Evolutionary conservation across 2,888 invertebrate genomes (phyloP).

Genomic region (Agrilus mali): DNA sequence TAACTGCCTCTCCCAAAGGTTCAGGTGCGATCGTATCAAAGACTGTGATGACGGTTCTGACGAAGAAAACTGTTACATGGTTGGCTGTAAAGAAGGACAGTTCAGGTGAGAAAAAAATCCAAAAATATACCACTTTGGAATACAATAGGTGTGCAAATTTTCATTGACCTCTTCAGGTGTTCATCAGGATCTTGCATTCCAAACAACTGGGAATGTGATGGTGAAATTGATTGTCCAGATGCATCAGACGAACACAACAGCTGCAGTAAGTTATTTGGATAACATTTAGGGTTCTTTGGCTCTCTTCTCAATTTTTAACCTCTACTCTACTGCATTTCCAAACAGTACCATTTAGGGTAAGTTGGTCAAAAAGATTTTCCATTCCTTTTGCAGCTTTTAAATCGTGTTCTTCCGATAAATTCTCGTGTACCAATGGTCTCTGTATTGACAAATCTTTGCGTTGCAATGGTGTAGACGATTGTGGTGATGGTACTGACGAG

Average conservation of each 20-base stretch:
- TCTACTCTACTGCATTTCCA: not conserved
- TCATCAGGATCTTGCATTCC: conserved; percentile 56
- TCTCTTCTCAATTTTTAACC: too few species aligned
- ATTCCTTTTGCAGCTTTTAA: conserved; percentile 25
- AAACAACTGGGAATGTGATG: conserved; percentile 56
- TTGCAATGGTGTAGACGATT: conserved; percentile 47
- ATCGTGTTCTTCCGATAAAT: conserved; percentile 29
- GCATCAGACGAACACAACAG: conserved; percentile 57
- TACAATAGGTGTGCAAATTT: too few species aligned
- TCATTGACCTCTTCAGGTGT: conserved; percentile 42
- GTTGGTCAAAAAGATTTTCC: too few species aligned
- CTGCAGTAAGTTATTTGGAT: conserved; percentile 33
- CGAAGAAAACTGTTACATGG: conserved; percentile 30
- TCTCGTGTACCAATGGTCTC: conserved; percentile 38
- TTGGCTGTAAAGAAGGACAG: conserved; percentile 22
- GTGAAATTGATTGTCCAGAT: conserved; percentile 61
- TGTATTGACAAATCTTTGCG: conserved; percentile 41
- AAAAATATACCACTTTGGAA: not conserved
- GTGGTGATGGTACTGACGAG: conserved; percentile 46
- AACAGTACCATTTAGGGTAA: too few species aligned
- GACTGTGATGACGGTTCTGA: conserved; percentile 40
- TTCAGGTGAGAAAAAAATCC: conserved; percentile 30
- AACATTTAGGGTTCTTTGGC: not conserved
- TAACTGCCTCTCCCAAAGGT: conserved; percentile 36
- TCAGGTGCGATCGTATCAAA: conserved; percentile 38